Evolutionary conservation across 2,113 vertebrate species (phyloP).

Genomic region (Dromas ardeola): DNA sequence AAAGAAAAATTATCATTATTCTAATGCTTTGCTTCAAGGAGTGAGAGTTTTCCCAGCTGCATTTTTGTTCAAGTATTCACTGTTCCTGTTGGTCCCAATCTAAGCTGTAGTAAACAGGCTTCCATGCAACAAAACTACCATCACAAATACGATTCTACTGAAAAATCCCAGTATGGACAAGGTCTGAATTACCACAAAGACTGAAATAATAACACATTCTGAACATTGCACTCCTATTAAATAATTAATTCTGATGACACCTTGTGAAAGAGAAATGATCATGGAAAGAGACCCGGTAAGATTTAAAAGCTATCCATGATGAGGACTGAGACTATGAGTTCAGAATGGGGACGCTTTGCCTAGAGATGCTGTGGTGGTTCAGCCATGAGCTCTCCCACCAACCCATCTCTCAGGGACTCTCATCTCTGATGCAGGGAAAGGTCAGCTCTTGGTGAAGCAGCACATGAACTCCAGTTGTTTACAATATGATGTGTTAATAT

Average conservation of each 20-base stretch:
- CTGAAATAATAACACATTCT: neutral
- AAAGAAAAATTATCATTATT: neutral
- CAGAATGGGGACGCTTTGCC: neutral
- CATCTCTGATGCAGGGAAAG: neutral
- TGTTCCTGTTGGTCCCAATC: neutral
- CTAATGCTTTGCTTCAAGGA: neutral
- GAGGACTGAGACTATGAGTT: neutral
- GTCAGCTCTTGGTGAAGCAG: neutral
- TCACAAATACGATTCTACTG: neutral
- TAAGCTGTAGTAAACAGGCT: neutral
- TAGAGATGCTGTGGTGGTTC: neutral
- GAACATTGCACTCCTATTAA: neutral
- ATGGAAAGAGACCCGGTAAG: neutral
- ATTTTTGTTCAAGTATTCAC: neutral
- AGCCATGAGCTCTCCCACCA: neutral
- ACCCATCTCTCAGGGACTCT: neutral
- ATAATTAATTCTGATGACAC: neutral
- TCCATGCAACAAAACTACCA: neutral
- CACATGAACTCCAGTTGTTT: neutral
- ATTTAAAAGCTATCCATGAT: neutral
- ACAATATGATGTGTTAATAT: neutral
- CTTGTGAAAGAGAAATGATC: neutral
- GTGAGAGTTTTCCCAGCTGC: neutral
- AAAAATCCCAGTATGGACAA: neutral
- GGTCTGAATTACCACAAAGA: neutral